Evolutionary conservation across 2,113 vertebrate species (phyloP).

Genomic region (Thomomys bottae): DNA sequence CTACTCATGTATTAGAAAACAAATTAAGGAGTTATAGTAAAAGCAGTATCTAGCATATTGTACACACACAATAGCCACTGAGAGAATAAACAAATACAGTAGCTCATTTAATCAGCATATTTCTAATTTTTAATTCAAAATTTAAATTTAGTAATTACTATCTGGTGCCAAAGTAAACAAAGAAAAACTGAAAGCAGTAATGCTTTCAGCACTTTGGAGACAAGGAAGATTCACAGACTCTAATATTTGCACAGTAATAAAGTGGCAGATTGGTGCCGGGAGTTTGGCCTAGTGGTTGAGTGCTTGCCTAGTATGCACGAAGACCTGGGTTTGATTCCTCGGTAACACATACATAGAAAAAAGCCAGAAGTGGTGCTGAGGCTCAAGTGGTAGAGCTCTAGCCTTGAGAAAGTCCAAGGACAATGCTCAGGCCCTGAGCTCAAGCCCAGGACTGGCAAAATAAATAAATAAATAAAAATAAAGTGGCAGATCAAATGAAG

Average conservation of each 20-base stretch:
- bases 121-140: conserved; percentile 21
- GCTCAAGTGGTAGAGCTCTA: too few relatives aligned
- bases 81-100: conserved; percentile 17
- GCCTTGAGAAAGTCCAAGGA: too few relatives aligned
- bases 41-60: not conserved
- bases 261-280: not conserved
- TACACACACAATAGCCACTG: not conserved
- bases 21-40: not conserved
- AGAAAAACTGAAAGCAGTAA: not conserved
- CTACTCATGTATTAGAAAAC: not conserved
- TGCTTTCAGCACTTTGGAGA: conserved; percentile 4
- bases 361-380: too few relatives aligned
- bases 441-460: too few relatives aligned
- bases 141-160: conserved; percentile 20
- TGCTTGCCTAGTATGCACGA: too few relatives aligned
- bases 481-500: conserved; percentile 13
- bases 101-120: not conserved
- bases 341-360: too few relatives aligned
- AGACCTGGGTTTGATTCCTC: too few relatives aligned
- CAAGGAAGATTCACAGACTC: not conserved
- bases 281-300: too few relatives aligned
- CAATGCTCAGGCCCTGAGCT: too few relatives aligned
- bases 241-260: conserved; percentile 3
- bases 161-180: conserved; percentile 3
- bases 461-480: too few relatives aligned